Conservation (phyloP, 1,140 invertebrate genomes). For the Drosophila grimshawi region DNA sequence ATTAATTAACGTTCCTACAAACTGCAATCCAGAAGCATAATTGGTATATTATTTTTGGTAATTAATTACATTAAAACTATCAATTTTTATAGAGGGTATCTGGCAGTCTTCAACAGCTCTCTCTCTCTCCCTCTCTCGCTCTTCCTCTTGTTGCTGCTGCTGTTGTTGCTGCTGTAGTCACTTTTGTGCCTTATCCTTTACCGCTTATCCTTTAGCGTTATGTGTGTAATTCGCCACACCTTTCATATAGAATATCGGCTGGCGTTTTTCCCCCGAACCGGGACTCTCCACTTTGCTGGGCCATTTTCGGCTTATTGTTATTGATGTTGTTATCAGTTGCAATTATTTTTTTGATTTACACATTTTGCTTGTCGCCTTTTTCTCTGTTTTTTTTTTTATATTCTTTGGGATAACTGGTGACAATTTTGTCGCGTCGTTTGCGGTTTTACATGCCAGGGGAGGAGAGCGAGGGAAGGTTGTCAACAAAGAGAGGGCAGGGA, state of each 20-base stretch:
- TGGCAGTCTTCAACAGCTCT: slow-evolving; percentile 3
- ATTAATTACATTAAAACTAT: background rate
- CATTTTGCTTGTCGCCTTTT: slow-evolving; percentile 44
- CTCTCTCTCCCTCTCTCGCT: background rate
- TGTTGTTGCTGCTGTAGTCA: background rate
- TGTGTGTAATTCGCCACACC: slow-evolving; percentile 39
- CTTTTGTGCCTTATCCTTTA: slow-evolving; percentile 26
- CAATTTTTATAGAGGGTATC: slow-evolving; percentile 8
- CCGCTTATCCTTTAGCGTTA: slow-evolving; percentile 41
- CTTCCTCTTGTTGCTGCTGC: slow-evolving; percentile 14
- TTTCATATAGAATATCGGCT: slow-evolving; percentile 14
- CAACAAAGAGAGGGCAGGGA: background rate
- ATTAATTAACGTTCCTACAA: too few relatives aligned
- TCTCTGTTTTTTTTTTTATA: background rate
- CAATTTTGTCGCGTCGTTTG: slow-evolving; percentile 79
- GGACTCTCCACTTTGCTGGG: background rate
- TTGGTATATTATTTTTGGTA: too few relatives aligned
- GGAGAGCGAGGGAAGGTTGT: background rate
- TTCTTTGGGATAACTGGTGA: slow-evolving; percentile 35
- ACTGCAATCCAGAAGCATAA: too few relatives aligned
- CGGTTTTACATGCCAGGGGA: slow-evolving; percentile 49
- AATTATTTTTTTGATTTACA: slow-evolving; percentile 81
- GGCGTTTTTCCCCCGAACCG: background rate
- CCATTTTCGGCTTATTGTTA: slow-evolving; percentile 70
- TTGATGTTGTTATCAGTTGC: slow-evolving; percentile 80